Evolutionary conservation across 2,113 vertebrate species (phyloP).

Genomic region (Podarcis muralis): DNA sequence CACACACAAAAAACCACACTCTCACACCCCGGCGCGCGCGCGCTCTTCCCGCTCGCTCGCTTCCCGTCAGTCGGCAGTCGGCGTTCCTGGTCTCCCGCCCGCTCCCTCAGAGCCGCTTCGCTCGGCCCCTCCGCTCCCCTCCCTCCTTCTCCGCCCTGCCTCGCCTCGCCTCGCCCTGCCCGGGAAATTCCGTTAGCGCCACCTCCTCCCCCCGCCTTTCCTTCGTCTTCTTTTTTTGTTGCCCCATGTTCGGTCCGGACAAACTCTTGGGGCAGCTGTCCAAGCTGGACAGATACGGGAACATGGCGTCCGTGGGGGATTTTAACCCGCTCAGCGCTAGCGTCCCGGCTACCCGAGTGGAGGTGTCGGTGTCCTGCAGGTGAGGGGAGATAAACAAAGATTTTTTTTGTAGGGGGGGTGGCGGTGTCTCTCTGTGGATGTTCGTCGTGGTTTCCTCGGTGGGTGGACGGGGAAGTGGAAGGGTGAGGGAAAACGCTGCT

Average conservation of each 20-base stretch:
- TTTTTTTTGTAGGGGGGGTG: background rate
- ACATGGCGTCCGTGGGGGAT: conserved; percentile 89
- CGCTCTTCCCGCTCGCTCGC: background rate
- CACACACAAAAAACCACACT: conserved; percentile 1
- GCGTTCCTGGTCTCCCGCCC: background rate
- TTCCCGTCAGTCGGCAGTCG: background rate
- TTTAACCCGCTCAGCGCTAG: conserved; percentile 88
- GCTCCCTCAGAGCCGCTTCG: background rate
- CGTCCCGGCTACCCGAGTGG: conserved; percentile 95
- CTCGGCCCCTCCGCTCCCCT: background rate
- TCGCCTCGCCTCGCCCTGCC: background rate
- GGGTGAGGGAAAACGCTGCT: no score
- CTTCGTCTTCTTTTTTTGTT: background rate
- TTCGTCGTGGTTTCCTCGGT: no score
- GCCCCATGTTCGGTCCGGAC: conserved; percentile 66
- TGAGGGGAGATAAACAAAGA: conserved; percentile 71
- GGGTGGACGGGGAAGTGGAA: background rate
- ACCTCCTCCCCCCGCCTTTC: conserved; percentile 39
- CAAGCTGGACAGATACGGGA: conserved; percentile 73
- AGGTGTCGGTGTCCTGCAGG: conserved; percentile 94
- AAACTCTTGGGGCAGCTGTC: conserved; percentile 55
- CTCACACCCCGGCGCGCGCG: background rate
- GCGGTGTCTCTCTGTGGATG: background rate
- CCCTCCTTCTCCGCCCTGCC: background rate
- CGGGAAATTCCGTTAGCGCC: background rate